Conservation (phyloP, 2,113 vertebrate species). For the Pycnonotus jocosus region DNA sequence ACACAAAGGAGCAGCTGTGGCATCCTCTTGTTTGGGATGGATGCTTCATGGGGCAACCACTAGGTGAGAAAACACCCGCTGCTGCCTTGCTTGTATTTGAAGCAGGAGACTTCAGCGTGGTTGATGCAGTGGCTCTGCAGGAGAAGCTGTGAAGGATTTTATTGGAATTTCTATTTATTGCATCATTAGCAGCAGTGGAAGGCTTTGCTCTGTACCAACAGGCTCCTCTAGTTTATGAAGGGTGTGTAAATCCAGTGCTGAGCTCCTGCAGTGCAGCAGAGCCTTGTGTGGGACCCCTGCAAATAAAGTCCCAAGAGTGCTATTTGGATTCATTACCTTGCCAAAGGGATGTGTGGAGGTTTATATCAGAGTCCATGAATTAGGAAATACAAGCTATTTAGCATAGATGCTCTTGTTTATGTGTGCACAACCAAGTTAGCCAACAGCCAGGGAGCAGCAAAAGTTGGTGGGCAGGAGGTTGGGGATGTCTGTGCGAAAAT, state of each 20-base stretch:
- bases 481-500: fast-evolving
- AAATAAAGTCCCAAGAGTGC: not conserved
- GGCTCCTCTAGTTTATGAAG: not conserved
- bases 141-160: not conserved
- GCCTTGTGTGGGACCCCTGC: not conserved
- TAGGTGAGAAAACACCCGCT: not conserved
- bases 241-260: not conserved
- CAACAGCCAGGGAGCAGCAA: not conserved
- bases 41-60: not conserved
- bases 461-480: not conserved
- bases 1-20: not conserved
- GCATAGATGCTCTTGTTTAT: not conserved
- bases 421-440: not conserved
- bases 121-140: not conserved
- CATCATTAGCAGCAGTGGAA: not conserved
- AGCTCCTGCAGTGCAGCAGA: not conserved
- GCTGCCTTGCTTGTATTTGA: not conserved
- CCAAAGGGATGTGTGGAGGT: not conserved
- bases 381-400: not conserved
- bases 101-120: fast-evolving
- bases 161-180: conserved; percentile 10
- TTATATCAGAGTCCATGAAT: not conserved
- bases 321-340: not conserved
- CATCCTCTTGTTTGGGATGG: not conserved
- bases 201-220: not conserved